Base-by-base conservation (phyloP, 1,140 invertebrate genomes). In the Pogonus chalceus region DNA sequence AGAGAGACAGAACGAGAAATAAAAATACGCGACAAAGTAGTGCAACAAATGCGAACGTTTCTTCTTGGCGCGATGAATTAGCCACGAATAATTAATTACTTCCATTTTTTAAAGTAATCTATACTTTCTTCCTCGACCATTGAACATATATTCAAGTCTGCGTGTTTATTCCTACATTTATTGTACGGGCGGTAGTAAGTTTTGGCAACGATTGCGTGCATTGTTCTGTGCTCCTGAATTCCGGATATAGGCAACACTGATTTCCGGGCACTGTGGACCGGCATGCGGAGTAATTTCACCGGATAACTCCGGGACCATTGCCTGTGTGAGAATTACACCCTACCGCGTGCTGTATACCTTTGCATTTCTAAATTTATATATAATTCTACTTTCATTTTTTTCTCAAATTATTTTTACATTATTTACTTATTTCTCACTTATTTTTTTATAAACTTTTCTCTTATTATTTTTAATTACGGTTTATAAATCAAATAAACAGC, bases 71-170 rank as follows among this genome's bases (percentile, higher is more conserved):
- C 9, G 18, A 43, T 18, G 37, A 43, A 43, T 43, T 60, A 60
- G 57, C 58, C 58, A 56, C 59, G 57, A 63, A 64, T 64, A 62
- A 62, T 64, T 62, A 62, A 62, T 62, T 57, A 60, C 53, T 55
- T 56, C 53, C 57, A 62, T 59, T 62, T 62, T 62, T 63, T 56
- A 53, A 18, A 20, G 49, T 43, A 43, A 54, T 63, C 59, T 56
- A 61, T 62, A 58, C 60, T 60, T 57, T 57, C 57, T 62, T 59
- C 54, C 61, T 3, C 24, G 23, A 52, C 58, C 49, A 53, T 51
- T 10, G 37, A 57, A 54, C 56, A 57, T 57, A 54, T 57, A 54
- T 57, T 54, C 52, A 56, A 56, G 56, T 54, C 52, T 23, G 37
- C 37, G 54, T 60, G 53, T 58, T 58, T 57, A 60, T 60, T 58